phyloP scores from a whole-genome alignment of 2,797 vertebrate genomes.

The Microchirus variegatus region DNA sequence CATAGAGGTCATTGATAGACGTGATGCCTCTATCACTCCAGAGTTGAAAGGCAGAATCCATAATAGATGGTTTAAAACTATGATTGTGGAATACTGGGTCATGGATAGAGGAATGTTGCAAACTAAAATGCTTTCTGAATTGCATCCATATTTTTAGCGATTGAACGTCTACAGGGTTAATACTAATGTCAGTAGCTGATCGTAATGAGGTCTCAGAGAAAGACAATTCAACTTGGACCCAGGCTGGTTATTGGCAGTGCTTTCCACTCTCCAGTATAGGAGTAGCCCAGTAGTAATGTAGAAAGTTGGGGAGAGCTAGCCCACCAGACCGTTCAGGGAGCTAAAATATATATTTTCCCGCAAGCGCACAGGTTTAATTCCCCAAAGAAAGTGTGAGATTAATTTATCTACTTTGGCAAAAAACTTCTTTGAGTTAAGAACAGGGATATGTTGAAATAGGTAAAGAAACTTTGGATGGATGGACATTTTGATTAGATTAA shows the following conservation, averaged over 20 bases:
- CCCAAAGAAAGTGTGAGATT: neutral
- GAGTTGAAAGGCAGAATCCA: neutral
- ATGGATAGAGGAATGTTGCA: no score
- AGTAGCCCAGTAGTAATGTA: neutral
- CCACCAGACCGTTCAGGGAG: neutral
- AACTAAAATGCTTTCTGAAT: neutral
- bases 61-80: neutral
- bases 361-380: neutral
- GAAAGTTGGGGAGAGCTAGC: neutral
- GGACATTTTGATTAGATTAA: no score
- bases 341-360: neutral
- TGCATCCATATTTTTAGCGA: neutral
- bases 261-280: neutral
- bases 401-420: neutral
- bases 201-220: neutral
- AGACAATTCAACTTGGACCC: neutral
- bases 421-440: neutral
- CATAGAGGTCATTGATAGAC: neutral
- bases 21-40: neutral
- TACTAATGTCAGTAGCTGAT: neutral
- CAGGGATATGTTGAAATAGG: neutral
- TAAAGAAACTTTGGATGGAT: no score
- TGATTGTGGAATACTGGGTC: neutral
- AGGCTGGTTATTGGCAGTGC: neutral
- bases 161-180: neutral